Percentiles rank a stretch among this genome's conserved stretches.
Evolutionary conservation across 53 echinoderm and acorn worm genomes (phyloP).

Genomic region (Temnopleurus reevesii): DNA sequence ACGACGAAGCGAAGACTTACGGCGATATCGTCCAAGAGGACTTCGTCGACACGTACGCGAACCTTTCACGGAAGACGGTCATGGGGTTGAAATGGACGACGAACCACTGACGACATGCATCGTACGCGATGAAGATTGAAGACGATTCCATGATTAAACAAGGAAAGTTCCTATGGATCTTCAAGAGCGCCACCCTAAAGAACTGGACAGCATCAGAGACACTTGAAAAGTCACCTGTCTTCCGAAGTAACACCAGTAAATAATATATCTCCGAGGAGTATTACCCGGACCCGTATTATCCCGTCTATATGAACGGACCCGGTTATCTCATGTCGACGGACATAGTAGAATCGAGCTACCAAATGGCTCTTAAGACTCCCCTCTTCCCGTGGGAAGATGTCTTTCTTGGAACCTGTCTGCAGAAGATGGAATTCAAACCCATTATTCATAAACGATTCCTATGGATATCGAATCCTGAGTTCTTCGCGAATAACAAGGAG

Average conservation of each 20-base stretch:
- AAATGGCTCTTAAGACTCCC: constrained; percentile 53
- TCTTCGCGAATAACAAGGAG: not conserved
- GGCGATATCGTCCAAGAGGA: constrained; percentile 74
- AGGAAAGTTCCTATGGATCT: constrained; percentile 54
- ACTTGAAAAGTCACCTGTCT: constrained; percentile 25
- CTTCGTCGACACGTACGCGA: constrained; percentile 72
- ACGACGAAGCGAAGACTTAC: constrained; percentile 44
- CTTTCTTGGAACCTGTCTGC: constrained; percentile 69
- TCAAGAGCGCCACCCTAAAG: constrained; percentile 32
- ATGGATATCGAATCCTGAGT: not conserved
- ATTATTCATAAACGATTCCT: constrained; percentile 36
- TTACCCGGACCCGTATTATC: constrained; percentile 65
- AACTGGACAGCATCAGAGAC: constrained; percentile 61
- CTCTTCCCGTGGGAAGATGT: constrained; percentile 87
- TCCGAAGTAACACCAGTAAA: constrained; percentile 65
- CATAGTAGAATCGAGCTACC: constrained; percentile 56
- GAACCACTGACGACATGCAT: constrained; percentile 64
- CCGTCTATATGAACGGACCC: constrained; percentile 69
- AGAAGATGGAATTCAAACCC: constrained; percentile 58
- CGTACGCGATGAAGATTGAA: constrained; percentile 74
- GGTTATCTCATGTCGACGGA: constrained; percentile 73
- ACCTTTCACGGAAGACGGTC: constrained; percentile 75
- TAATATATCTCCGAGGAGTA: constrained; percentile 67
- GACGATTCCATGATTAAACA: constrained; percentile 76
- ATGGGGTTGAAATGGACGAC: constrained; percentile 79